phyloP scores from a whole-genome alignment of 2,888 invertebrate species.

The Caenorhabditis imperialis region DNA sequence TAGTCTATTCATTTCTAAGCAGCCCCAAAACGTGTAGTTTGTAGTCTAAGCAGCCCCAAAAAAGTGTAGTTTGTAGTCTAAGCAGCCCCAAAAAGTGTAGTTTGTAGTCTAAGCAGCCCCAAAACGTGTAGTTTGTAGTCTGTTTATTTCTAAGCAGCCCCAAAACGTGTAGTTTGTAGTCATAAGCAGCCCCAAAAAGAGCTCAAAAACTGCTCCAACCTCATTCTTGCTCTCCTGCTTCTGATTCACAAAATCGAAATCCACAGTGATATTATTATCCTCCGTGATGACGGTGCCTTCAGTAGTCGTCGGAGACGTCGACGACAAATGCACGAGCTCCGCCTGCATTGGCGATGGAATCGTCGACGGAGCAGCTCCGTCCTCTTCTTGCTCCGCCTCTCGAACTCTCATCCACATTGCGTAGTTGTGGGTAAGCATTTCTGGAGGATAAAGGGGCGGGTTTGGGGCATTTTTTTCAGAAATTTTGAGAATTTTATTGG shows the following conservation, averaged over 20 bases:
- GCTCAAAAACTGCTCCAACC: too few relatives aligned
- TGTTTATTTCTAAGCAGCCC: too few relatives aligned
- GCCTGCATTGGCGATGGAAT: conserved; percentile 47
- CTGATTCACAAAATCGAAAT: conserved; percentile 23
- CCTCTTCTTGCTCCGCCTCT: background rate
- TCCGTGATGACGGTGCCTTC: conserved; percentile 25
- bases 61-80: too few relatives aligned
- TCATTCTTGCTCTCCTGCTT: background rate
- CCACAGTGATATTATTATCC: conserved; percentile 33
- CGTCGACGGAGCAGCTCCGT: too few relatives aligned
- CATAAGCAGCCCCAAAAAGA: too few relatives aligned
- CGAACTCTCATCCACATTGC: background rate
- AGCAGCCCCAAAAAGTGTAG: too few relatives aligned
- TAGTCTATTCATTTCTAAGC: too few relatives aligned
- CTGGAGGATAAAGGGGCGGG: background rate
- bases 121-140: too few relatives aligned
- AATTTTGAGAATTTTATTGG: background rate
- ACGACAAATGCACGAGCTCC: conserved; percentile 40
- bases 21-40: too few relatives aligned
- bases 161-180: too few relatives aligned
- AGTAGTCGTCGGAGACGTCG: conserved; percentile 44
- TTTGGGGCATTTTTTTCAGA: background rate
- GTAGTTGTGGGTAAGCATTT: background rate
- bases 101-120: too few relatives aligned
- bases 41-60: too few relatives aligned